Evolutionary conservation across 2,888 invertebrate species (phyloP), one percentile per base, ranked within the genome.

Genomic region (Dryomyza anilis): DNA sequence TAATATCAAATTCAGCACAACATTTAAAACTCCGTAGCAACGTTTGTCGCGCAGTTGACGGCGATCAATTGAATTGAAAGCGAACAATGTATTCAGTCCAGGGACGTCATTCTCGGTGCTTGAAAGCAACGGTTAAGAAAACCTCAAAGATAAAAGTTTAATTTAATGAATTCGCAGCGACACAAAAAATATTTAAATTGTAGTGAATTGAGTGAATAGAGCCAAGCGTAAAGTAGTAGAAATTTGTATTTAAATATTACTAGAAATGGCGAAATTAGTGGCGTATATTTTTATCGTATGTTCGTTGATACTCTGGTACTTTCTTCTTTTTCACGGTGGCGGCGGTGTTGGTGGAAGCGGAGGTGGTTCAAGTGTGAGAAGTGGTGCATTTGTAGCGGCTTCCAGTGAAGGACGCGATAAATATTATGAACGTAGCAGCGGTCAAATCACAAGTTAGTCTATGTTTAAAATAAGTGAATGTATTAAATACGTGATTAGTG

Each of bases 351-450:
- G 63, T 43, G 61, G 64, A 43, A 25, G 63, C 52, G 58, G 69
- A 8, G 52, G 71, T 58, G 39, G 57, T 12, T 69, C 64, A 48
- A 60, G 64, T 36, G 19, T 50, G 3, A 69, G 72, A 59, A 23
- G 61, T 19, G 43, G 61, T 16, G 14, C 21, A 10, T 61, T 61
- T 53, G 71, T 68, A 36, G 69, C 67, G 48, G 79, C 78, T 27
- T 79, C 79, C 66, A 80, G 79, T 58, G 79, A 79, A 69, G 81
- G 80, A 65, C 77, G 81, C 27, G 80, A 79, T 52, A 74, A 74
- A 55, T 78, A 79, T 65, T 80, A 79, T 64, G 78, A 76, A 64
- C 80, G 80, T 69, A 74, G 81, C 60, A 78, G 78, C 59, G 80
- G 81, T 61, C 79, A 81, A 63, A 81, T 81, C 64, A 73, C 78